These are phyloP conservation scores for Lepus townsendii DNA, from an alignment of 2,797 vertebrate genomes.

Conservation along the genomic window DNA sequence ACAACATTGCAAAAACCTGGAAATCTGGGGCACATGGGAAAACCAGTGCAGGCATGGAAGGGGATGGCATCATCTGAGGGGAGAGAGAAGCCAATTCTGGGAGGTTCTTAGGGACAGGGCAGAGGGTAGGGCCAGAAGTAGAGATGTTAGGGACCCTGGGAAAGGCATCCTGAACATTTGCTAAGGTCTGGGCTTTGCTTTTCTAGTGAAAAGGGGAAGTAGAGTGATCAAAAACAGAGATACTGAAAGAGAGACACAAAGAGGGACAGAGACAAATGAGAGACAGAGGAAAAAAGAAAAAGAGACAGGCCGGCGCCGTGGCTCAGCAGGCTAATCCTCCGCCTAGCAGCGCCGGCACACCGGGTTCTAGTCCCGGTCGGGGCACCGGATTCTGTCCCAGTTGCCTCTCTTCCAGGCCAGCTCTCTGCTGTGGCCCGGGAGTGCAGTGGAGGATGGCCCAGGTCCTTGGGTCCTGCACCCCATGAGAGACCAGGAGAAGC, in stretches of 20 bases:
- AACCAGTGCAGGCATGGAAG: neutral
- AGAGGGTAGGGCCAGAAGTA: neutral
- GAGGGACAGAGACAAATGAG: neutral
- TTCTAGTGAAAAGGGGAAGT: neutral
- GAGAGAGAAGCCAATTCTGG: neutral
- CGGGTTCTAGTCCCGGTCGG: too few species aligned
- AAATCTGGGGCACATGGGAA: neutral
- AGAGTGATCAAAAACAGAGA: neutral
- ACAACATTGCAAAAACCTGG: neutral
- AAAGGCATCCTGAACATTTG: neutral
- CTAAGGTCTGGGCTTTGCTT: neutral
- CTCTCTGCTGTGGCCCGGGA: too few species aligned
- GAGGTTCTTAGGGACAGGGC: neutral
- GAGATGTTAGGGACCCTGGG: neutral
- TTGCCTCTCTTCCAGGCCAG: too few species aligned
- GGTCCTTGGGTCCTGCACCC: too few species aligned
- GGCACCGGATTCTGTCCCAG: too few species aligned
- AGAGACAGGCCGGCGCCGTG: neutral
- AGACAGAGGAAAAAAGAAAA: neutral
- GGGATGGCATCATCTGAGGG: neutral
- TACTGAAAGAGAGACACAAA: neutral
- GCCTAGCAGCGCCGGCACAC: too few species aligned
- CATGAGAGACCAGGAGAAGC: too few species aligned
- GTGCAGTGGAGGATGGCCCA: too few species aligned
- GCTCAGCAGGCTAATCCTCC: too few species aligned